These are phyloP conservation scores for Aradophagus sp. DNA, from an alignment of 1,140 invertebrate species.

Conservation along the genomic window DNA sequence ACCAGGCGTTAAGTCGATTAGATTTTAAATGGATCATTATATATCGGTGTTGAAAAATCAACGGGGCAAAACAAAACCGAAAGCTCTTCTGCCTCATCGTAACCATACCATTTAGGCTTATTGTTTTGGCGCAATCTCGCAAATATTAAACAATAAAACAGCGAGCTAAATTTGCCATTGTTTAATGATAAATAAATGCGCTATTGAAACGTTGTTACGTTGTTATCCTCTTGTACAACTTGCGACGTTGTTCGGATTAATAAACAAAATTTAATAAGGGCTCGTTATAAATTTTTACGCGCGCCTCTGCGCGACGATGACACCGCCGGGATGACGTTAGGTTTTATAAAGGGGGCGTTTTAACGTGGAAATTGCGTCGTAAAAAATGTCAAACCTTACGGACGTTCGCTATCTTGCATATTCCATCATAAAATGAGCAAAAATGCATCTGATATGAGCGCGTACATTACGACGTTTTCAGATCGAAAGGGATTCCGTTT, in stretches of 20 bases:
- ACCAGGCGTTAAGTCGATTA: constrained; percentile 2
- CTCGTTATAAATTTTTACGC: constrained; percentile 45
- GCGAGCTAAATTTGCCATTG: too few species aligned
- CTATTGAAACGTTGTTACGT: constrained; percentile 9
- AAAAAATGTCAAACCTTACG: constrained; percentile 49
- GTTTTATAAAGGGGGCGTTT: constrained; percentile 47
- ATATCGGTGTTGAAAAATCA: constrained; percentile 2
- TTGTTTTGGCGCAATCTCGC: too few species aligned
- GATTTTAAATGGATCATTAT: constrained; percentile 10
- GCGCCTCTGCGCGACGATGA: constrained; percentile 16
- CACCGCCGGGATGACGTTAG: constrained; percentile 35
- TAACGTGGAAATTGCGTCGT: constrained; percentile 42
- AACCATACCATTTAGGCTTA: too few species aligned
- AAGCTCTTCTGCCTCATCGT: too few species aligned
- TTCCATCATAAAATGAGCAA: constrained; percentile 46
- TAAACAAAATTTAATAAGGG: constrained; percentile 43
- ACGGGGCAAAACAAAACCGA: neutral
- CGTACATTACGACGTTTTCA: constrained; percentile 11
- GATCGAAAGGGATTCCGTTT: too few species aligned
- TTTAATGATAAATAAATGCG: constrained; percentile 12
- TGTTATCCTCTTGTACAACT: too few species aligned
- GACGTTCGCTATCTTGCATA: constrained; percentile 41
- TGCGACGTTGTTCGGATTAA: constrained; percentile 20
- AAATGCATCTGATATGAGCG: constrained; percentile 23
- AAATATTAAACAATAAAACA: constrained; percentile 7